Percentiles rank a stretch among this genome's conserved stretches.
phyloP scores from a whole-genome alignment of 2,888 invertebrate genomes.

The Xestoiulus laeticollis region DNA sequence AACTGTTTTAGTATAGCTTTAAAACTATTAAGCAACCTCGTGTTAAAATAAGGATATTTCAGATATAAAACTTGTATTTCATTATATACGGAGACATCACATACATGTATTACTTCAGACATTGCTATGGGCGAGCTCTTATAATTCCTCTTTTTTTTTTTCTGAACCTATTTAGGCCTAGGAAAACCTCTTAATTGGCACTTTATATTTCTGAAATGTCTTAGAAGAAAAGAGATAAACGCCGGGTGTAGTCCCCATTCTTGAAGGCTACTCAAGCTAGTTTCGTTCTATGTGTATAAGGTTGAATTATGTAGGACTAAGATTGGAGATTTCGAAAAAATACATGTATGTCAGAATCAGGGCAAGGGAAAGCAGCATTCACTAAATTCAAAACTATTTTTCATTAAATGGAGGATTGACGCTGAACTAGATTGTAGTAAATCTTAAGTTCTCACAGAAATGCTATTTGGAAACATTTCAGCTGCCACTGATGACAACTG shows the following conservation, averaged over 20 bases:
- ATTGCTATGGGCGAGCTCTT: not conserved
- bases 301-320: not conserved
- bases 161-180: conserved; percentile 6
- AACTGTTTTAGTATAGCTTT: no score
- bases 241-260: conserved; percentile 16
- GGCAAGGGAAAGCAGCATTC: conserved; percentile 8
- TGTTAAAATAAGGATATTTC: no score
- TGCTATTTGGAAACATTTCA: not conserved
- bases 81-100: not conserved
- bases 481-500: not conserved
- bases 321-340: conserved; percentile 1
- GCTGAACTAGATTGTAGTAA: not conserved
- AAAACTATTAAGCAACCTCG: no score
- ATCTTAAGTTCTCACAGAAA: not conserved
- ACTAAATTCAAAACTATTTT: not conserved
- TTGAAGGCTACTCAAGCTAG: conserved; percentile 8
- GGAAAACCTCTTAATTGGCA: conserved; percentile 8
- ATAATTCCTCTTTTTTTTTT: not conserved
- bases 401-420: not conserved
- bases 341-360: not conserved
- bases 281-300: not conserved
- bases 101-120: not conserved
- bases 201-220: conserved; percentile 23
- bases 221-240: conserved; percentile 18
- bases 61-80: no score